Evolutionary conservation across 1,140 invertebrate species (phyloP), one percentile per base, ranked within the genome.

Genomic region (Coptotermes formosanus): DNA sequence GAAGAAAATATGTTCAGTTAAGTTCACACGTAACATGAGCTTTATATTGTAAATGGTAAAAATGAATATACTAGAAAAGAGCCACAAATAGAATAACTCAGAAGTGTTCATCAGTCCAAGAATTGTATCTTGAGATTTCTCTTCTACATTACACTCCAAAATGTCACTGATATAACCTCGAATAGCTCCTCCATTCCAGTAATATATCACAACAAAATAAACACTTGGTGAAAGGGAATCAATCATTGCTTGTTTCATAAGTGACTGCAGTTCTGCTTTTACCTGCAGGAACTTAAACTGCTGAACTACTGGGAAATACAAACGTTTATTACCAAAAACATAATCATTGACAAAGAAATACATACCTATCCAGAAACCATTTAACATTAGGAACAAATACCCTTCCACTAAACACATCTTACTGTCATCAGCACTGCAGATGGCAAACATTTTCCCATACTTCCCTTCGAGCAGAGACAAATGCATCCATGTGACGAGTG

Each of bases 21-120:
- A 89, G 86, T 94, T 92, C 87, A 95, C 92, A 87, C 95, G 93
- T 86, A 95, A 96, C 64, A 95, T 92, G 82, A 94, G 90, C 88
- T 93, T 92, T 93, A 95, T 95, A 2, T 93, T 92, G 88, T 94
- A 93, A 90, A 95, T 94, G 83, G 93, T 94, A 75, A 95, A 91
- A 52, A 94, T 90, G 87, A 95, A 95, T 43, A 95, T 91, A 14
- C 93, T 92, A n/a, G 93, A 91, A 86, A 95, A 94, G 23, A 95
- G 90, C 94, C 94, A 96, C 0, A 93, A 89, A 85, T 94, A 93
- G 87, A 95, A 92, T 87, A 95, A 91, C 82, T 95, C 89, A 8
- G 91, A 90, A 25, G 92, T 89, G 86, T 90, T 91, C 16, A 93
- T 86, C 25, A 94, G 88, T 86, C 91, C 92, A 4, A 92, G 89